Evolutionary conservation across 2,888 invertebrate species (phyloP).

Genomic region (Eupelmus urozonus): DNA sequence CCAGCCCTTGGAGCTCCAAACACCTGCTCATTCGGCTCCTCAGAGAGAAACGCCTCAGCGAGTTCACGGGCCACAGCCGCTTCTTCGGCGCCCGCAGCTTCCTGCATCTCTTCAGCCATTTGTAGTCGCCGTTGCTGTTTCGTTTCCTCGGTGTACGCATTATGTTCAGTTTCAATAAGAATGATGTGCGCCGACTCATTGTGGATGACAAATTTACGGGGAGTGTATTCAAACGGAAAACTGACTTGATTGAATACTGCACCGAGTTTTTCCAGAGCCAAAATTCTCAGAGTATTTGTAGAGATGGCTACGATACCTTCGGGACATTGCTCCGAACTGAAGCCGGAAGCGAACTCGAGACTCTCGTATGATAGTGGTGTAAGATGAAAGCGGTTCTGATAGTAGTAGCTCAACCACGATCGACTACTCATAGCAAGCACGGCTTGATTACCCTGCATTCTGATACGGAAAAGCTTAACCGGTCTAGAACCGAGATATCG

Average conservation of each 20-base stretch:
- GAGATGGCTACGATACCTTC: conserved; percentile 99
- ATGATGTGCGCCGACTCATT: conserved; percentile 93
- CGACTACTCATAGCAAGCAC: conserved; percentile 98
- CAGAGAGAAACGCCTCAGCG: conserved; percentile 97
- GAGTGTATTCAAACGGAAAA: conserved; percentile 96
- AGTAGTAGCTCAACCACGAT: conserved; percentile 98
- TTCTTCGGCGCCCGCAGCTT: conserved; percentile 97
- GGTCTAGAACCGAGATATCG: conserved; percentile 97
- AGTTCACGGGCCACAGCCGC: conserved; percentile 97
- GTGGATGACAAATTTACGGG: conserved; percentile 95
- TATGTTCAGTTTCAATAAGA: conserved; percentile 97
- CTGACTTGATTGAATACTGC: conserved; percentile 98
- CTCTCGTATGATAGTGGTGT: conserved; percentile 98
- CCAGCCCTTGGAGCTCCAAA: conserved; percentile 99
- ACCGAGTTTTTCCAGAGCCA: conserved; percentile 98
- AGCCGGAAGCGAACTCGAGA: conserved; percentile 97
- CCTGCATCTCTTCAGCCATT: conserved; percentile 99
- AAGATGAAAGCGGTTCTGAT: conserved; percentile 96
- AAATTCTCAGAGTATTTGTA: conserved; percentile 96
- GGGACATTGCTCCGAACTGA: conserved; percentile 97
- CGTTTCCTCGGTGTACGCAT: conserved; percentile 97
- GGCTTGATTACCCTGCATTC: conserved; percentile 97
- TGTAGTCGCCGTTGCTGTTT: conserved; percentile 94
- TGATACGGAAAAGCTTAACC: conserved; percentile 96
- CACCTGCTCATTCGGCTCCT: conserved; percentile 93